Evolutionary conservation across 2,797 vertebrate species (phyloP).

Genomic region (Chelmon rostratus): DNA sequence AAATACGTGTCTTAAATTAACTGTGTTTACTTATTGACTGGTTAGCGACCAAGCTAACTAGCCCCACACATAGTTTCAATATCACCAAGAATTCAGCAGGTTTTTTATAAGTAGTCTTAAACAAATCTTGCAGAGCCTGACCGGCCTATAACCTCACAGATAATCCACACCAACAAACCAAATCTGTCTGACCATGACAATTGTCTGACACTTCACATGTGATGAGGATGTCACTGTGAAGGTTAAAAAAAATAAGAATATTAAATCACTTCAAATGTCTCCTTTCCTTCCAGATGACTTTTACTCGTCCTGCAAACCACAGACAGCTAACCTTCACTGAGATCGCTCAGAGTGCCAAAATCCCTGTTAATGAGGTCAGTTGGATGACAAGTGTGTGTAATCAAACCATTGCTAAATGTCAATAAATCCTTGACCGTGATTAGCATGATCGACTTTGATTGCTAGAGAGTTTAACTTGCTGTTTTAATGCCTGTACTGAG

Average conservation of each 20-base stretch:
- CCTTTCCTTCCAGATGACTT: constrained; percentile 92
- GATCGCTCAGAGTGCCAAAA: constrained; percentile 94
- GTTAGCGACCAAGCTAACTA: neutral
- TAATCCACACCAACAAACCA: neutral
- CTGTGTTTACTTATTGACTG: neutral
- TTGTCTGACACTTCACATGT: neutral
- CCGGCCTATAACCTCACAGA: too few relatives aligned
- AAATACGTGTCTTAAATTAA: too few relatives aligned
- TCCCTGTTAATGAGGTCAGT: constrained; percentile 93
- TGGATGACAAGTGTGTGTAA: neutral
- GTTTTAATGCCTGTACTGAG: neutral
- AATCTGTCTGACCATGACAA: neutral
- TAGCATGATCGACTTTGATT: neutral
- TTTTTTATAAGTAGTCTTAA: neutral
- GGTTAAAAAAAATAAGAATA: constrained; percentile 3
- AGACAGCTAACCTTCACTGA: constrained; percentile 97
- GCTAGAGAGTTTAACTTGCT: neutral
- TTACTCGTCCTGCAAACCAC: constrained; percentile 97
- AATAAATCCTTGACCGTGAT: neutral
- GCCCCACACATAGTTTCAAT: neutral
- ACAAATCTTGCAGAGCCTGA: neutral
- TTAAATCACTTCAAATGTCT: constrained; percentile 4
- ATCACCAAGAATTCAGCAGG: neutral
- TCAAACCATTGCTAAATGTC: neutral
- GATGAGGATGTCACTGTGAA: neutral